Evolutionary conservation across 2,797 vertebrate genomes (phyloP).

Genomic region (Scleropages formosus): DNA sequence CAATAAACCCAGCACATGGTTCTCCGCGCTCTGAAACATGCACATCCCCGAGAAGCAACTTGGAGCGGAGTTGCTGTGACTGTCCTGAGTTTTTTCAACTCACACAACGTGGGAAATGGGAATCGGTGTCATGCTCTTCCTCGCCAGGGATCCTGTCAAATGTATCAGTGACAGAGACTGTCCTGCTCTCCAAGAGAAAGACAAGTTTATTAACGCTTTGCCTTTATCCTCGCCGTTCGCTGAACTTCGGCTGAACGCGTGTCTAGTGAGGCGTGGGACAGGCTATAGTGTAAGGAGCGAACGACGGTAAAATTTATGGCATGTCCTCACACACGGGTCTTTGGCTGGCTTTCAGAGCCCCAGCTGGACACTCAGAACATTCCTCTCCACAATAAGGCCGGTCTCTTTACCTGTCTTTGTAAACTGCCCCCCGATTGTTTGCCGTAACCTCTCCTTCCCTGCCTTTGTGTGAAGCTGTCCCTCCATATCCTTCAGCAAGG

Average conservation of each 20-base stretch:
- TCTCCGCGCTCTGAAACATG: conserved; percentile 31
- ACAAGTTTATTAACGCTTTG: too few species aligned
- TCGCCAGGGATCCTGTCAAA: too few species aligned
- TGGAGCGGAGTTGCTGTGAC: background rate
- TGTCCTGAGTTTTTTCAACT: too few species aligned
- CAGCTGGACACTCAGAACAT: conserved; percentile 58
- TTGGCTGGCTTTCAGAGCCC: conserved; percentile 55
- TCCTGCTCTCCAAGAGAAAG: too few species aligned
- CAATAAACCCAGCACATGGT: conserved; percentile 45
- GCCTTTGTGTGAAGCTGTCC: conserved; percentile 55
- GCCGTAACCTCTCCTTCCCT: conserved; percentile 41
- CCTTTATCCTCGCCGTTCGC: background rate
- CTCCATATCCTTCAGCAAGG: conserved; percentile 58
- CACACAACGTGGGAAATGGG: too few species aligned
- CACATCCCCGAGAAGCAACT: conserved; percentile 36
- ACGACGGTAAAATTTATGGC: conserved; percentile 51
- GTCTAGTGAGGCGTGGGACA: conserved; percentile 45
- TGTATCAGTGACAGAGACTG: too few species aligned
- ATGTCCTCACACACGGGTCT: conserved; percentile 51
- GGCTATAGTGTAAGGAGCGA: background rate
- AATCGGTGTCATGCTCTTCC: too few species aligned
- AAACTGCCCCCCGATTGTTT: conserved; percentile 48
- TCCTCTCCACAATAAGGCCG: conserved; percentile 45
- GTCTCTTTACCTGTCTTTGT: conserved; percentile 31
- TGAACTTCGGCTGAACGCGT: conserved; percentile 66